A percentile compares a stretch with the other conserved stretches of the same genome.
These are phyloP conservation scores for Elanus axillaris DNA, from an alignment of 2,113 vertebrate genomes.

Conservation along the genomic window DNA sequence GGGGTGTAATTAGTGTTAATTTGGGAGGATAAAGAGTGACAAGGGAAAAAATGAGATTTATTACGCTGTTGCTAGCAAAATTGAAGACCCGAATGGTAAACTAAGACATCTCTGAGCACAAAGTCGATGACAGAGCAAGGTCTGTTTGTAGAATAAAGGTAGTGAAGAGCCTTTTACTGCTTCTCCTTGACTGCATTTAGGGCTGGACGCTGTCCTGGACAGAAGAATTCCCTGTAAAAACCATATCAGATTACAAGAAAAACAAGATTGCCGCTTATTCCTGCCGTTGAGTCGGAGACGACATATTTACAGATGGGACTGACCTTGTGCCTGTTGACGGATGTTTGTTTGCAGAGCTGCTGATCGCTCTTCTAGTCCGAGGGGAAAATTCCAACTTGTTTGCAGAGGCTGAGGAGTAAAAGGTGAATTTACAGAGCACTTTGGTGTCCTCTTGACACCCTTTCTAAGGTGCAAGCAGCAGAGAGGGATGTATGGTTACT, in stretches of 20 bases:
- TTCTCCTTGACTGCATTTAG: too few relatives aligned
- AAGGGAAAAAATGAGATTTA: not conserved
- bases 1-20: too few relatives aligned
- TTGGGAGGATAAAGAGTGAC: too few relatives aligned
- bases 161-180: not conserved
- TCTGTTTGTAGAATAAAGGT: not conserved
- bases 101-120: fast-evolving
- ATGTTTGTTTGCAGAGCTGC: not conserved
- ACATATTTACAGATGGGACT: not conserved
- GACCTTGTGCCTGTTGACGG: not conserved
- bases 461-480: too few relatives aligned
- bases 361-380: fast-evolving
- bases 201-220: not conserved
- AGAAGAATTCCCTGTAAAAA: not conserved
- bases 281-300: not conserved
- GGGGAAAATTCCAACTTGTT: not conserved
- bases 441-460: not conserved
- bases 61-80: not conserved
- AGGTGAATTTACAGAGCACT: not conserved
- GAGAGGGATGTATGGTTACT: not conserved
- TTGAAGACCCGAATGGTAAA: too few relatives aligned
- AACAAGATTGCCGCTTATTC: not conserved
- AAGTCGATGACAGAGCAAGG: fast-evolving
- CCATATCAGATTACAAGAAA: not conserved
- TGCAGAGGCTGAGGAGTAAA: not conserved